Percentiles rank a stretch among this genome's conserved stretches.
Conservation (phyloP, 2,113 vertebrate genomes). For the Cyprinodon brontotheroides region DNA sequence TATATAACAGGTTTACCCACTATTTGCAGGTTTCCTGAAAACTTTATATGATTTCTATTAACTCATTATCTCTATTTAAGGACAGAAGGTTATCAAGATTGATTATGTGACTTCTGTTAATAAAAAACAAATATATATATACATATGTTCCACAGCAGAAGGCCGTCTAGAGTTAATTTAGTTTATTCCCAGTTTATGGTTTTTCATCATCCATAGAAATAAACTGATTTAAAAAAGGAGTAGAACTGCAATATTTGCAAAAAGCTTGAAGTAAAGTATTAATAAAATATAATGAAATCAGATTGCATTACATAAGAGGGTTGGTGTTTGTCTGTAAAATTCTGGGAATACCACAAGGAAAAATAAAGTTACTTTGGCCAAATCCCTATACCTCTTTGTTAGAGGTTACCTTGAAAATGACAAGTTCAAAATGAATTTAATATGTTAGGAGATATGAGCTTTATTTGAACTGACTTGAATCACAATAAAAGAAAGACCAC, state of each 20-base stretch:
- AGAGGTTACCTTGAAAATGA: too few species aligned
- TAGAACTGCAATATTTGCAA: background rate
- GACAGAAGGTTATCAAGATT: background rate
- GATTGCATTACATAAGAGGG: background rate
- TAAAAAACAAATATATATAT: background rate
- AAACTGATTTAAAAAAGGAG: background rate
- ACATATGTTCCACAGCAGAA: background rate
- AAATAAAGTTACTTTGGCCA: background rate
- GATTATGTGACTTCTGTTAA: background rate
- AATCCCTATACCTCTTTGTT: too few species aligned
- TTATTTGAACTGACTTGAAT: too few species aligned
- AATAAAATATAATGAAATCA: background rate
- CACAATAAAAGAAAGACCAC: too few species aligned
- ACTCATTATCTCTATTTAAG: background rate
- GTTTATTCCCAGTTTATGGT: background rate
- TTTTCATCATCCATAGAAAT: background rate
- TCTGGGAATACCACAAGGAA: background rate
- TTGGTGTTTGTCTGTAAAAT: background rate
- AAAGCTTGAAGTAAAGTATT: background rate
- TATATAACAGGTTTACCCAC: too few species aligned
- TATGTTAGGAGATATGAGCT: too few species aligned
- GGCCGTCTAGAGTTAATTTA: background rate
- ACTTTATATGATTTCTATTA: background rate
- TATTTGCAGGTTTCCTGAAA: background rate
- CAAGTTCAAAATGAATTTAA: too few species aligned